Conservation (phyloP, 2,888 invertebrate species). For the Adela reaumurella region DNA sequence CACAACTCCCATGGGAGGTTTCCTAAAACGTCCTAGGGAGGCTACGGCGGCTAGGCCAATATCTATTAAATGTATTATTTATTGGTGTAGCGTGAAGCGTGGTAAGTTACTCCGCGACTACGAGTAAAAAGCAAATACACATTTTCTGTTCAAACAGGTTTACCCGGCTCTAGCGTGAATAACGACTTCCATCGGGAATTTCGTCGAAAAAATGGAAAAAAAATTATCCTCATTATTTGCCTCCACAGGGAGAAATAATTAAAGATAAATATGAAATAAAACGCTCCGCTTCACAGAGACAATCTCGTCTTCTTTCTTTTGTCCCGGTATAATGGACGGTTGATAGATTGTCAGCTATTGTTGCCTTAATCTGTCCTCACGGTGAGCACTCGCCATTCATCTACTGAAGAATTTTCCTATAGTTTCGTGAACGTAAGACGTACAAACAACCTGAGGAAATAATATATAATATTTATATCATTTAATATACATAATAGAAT, state of each 20-base stretch:
- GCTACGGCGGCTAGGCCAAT: too few species aligned
- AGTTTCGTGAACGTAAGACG: too few species aligned
- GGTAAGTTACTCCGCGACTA: background rate
- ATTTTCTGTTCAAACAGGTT: background rate
- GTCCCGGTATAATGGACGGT: conserved; percentile 39
- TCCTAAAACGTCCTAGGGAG: too few species aligned
- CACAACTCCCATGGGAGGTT: too few species aligned
- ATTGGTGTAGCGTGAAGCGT: too few species aligned
- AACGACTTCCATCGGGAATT: background rate
- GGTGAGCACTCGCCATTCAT: too few species aligned
- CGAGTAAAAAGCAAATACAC: background rate
- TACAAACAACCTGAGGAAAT: too few species aligned
- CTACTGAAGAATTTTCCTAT: too few species aligned
- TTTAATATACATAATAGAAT: too few species aligned
- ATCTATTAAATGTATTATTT: too few species aligned
- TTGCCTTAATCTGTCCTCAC: conserved; percentile 36
- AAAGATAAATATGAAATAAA: conserved; percentile 56
- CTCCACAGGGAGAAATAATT: conserved; percentile 41
- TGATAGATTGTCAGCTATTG: conserved; percentile 49
- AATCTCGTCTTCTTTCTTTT: conserved; percentile 31
- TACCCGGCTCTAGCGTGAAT: background rate
- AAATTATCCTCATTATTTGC: conserved; percentile 2
- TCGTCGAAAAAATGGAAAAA: too few species aligned
- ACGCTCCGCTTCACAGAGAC: conserved; percentile 38
- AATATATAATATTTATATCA: too few species aligned